These are phyloP conservation scores for Elegia similella DNA, from an alignment of 2,888 invertebrate species.

Conservation along the genomic window DNA sequence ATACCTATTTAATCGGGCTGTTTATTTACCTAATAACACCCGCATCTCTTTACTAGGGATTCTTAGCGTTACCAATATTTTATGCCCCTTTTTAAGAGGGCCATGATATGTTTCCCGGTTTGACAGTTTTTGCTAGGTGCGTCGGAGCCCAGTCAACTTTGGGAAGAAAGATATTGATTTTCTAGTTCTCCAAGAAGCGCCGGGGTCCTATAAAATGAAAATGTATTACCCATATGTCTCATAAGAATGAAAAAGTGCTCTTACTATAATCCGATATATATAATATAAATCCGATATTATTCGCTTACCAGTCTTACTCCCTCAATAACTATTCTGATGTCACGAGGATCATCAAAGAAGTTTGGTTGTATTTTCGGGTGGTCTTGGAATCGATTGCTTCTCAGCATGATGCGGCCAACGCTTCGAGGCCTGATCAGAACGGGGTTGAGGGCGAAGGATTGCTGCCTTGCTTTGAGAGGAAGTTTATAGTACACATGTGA, in stretches of 20 bases:
- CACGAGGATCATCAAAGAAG: constrained; percentile 88
- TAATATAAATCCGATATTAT: not conserved
- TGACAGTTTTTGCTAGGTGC: no score
- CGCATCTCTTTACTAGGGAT: no score
- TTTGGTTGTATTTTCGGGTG: constrained; percentile 91
- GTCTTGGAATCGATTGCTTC: constrained; percentile 86
- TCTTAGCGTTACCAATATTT: no score
- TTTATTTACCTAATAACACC: no score
- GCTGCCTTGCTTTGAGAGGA: constrained; percentile 53
- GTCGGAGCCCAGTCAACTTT: no score
- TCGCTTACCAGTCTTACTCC: constrained; percentile 85
- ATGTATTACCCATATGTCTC: no score
- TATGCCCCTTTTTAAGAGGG: no score
- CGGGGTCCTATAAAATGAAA: no score
- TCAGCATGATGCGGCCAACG: constrained; percentile 86
- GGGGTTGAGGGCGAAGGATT: constrained; percentile 87
- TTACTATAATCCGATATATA: not conserved
- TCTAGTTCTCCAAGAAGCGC: no score
- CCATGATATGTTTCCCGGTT: no score
- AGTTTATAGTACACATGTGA: constrained; percentile 78
- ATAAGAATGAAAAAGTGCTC: not conserved
- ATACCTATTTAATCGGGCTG: no score
- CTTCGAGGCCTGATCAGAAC: constrained; percentile 89
- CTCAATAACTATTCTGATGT: constrained; percentile 87
- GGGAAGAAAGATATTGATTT: no score